Percentiles rank a stretch among this genome's conserved stretches.
Conservation (phyloP, 2,113 vertebrate genomes). For the Motacilla alba region DNA sequence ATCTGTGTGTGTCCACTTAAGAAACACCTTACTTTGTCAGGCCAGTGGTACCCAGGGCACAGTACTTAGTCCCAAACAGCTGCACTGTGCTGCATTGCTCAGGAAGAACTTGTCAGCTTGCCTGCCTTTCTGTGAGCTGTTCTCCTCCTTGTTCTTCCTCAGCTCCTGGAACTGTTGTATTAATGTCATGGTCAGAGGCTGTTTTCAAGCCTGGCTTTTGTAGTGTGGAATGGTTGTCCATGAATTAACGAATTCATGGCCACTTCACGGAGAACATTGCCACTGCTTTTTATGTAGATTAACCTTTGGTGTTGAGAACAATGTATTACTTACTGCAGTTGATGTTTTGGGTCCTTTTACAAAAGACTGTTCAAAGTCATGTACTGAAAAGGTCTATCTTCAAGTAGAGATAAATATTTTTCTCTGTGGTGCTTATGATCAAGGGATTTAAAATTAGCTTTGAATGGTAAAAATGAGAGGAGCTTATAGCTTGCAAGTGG, state of each 20-base stretch:
- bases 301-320: background rate
- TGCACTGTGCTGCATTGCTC: background rate
- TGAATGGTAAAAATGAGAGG: background rate
- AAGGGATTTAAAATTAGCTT: background rate
- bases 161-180: background rate
- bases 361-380: background rate
- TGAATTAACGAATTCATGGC: background rate
- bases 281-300: background rate
- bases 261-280: background rate
- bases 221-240: background rate
- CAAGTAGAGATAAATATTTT: background rate
- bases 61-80: background rate
- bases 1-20: background rate
- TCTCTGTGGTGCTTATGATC: background rate
- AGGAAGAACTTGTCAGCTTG: background rate
- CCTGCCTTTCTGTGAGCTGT: background rate
- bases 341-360: background rate
- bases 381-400: background rate
- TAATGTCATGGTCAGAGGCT: background rate
- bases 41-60: fast-evolving
- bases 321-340: background rate
- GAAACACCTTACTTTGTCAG: background rate
- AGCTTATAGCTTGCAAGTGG: background rate
- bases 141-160: background rate
- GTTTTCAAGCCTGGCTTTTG: background rate